Conservation (phyloP, 2,888 invertebrate genomes). For the Caenorhabditis afra region DNA sequence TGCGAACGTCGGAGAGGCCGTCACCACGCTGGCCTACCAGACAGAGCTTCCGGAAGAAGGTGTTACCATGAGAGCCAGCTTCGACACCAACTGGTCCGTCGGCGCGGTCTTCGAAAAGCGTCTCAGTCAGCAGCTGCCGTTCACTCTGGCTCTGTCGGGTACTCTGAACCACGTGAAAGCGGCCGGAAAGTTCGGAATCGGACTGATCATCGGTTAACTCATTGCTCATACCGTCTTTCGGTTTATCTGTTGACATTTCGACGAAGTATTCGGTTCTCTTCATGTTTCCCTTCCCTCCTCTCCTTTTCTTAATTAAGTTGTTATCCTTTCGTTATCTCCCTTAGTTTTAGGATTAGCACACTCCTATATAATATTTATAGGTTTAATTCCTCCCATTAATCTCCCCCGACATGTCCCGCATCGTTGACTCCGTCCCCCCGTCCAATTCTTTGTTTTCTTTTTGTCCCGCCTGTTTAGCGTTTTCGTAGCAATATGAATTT, state of each 20-base stretch:
- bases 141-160: constrained; percentile 93
- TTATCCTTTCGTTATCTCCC: constrained; percentile 21
- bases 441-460: constrained; percentile 23
- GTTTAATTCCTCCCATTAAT: constrained; percentile 30
- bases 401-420: neutral
- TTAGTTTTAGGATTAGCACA: constrained; percentile 43
- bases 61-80: constrained; percentile 92
- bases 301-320: constrained; percentile 26
- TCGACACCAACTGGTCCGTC: constrained; percentile 92
- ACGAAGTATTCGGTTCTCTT: constrained; percentile 45
- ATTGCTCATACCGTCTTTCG: constrained; percentile 33
- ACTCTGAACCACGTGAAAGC: constrained; percentile 91
- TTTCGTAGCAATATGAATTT: constrained; percentile 51
- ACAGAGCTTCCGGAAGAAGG: constrained; percentile 94
- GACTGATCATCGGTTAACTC: constrained; percentile 89
- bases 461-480: constrained; percentile 17
- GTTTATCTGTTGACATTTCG: constrained; percentile 53
- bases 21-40: constrained; percentile 94
- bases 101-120: constrained; percentile 95
- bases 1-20: constrained; percentile 80
- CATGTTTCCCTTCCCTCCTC: constrained; percentile 16
- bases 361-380: constrained; percentile 41
- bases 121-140: constrained; percentile 89
- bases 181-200: constrained; percentile 91
- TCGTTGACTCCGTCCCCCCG: constrained; percentile 32